These are phyloP conservation scores for Metaphire vulgaris DNA, from an alignment of 1,140 invertebrate genomes.

Conservation along the genomic window DNA sequence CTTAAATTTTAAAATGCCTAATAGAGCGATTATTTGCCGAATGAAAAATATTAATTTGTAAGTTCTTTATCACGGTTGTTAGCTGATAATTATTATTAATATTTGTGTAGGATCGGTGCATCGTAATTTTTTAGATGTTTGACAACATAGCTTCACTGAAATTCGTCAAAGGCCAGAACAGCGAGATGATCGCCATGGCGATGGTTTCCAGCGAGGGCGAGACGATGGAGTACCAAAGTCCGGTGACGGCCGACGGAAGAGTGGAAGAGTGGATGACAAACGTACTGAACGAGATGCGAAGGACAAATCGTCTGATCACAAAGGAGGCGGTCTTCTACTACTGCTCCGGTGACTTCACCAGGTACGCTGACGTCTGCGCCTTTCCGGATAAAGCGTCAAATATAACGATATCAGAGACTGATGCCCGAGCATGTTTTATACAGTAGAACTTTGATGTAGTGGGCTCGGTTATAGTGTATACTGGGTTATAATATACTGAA, in stretches of 20 bases:
- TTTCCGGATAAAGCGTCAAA: too few relatives aligned
- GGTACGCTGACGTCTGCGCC: too few relatives aligned
- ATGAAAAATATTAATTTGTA: too few relatives aligned
- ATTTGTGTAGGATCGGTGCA: neutral
- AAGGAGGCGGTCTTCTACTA: constrained; percentile 82
- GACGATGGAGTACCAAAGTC: constrained; percentile 70
- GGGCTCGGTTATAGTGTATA: too few relatives aligned
- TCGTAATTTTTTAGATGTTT: constrained; percentile 63
- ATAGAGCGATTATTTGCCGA: too few relatives aligned
- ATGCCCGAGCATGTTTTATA: too few relatives aligned
- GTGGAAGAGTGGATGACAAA: constrained; percentile 87
- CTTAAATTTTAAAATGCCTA: too few relatives aligned
- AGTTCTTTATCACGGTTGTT: too few relatives aligned
- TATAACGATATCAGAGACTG: too few relatives aligned
- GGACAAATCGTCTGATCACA: constrained; percentile 72
- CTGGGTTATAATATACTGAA: too few relatives aligned
- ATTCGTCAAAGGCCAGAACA: constrained; percentile 60
- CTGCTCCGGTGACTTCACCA: constrained; percentile 62
- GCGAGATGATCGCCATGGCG: constrained; percentile 62
- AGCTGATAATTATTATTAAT: neutral
- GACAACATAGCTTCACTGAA: constrained; percentile 74
- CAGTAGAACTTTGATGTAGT: too few relatives aligned
- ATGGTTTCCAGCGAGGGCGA: constrained; percentile 80
- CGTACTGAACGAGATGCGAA: constrained; percentile 73
- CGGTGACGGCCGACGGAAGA: constrained; percentile 60